A percentile compares a stretch with the other conserved stretches of the same genome.
phyloP scores from a whole-genome alignment of 2,888 invertebrate genomes.

The Rambutsinella grinnellia region DNA sequence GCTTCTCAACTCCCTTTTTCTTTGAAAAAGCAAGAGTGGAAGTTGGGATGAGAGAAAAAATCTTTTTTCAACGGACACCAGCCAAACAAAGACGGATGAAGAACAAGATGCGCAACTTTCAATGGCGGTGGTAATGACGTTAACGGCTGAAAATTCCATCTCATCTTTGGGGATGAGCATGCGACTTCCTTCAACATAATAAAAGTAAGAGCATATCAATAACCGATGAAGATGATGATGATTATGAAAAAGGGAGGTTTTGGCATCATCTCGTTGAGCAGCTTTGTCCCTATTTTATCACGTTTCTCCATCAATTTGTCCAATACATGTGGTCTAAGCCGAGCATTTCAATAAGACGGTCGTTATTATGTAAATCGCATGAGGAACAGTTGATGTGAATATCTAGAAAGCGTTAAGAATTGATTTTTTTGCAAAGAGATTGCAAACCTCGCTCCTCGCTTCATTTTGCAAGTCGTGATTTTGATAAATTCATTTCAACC shows the following conservation, averaged over 20 bases:
- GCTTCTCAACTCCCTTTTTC: neutral
- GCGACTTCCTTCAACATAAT: too few species aligned
- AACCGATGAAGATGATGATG: too few species aligned
- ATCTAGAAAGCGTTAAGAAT: neutral
- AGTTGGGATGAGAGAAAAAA: conserved; percentile 5
- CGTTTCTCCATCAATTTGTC: conserved; percentile 39
- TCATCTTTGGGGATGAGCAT: too few species aligned
- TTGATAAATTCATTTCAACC: neutral
- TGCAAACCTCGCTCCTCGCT: too few species aligned
- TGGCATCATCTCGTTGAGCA: conserved; percentile 18
- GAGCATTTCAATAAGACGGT: neutral
- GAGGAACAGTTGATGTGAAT: neutral
- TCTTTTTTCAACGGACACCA: neutral
- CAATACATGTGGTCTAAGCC: conserved; percentile 28
- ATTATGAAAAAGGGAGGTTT: too few species aligned
- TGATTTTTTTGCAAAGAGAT: neutral
- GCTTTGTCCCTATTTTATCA: conserved; percentile 29
- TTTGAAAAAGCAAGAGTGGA: neutral
- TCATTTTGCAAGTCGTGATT: neutral
- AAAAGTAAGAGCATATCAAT: too few species aligned
- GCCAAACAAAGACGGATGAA: neutral
- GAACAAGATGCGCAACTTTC: neutral
- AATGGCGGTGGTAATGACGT: neutral
- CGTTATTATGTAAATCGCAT: conserved; percentile 38
- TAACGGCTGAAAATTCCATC: too few species aligned